Evolutionary conservation across 2,888 invertebrate genomes (phyloP).

Genomic region (Limnephilus rhombicus): DNA sequence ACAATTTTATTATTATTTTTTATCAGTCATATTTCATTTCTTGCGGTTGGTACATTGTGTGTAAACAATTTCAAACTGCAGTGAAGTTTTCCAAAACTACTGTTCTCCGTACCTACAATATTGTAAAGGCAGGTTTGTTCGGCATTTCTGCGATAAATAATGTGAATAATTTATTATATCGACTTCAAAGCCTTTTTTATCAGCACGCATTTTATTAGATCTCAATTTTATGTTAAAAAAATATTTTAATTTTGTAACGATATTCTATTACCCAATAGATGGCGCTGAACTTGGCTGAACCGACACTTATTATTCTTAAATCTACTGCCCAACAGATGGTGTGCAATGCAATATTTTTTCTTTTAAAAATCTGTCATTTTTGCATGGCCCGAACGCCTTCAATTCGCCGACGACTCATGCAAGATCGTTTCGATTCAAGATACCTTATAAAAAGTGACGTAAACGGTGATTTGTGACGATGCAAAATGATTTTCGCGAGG

Average conservation of each 20-base stretch:
- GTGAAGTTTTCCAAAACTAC: not conserved
- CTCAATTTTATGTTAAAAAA: not conserved
- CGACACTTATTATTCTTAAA: not conserved
- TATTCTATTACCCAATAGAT: not conserved
- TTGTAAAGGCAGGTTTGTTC: too few relatives aligned
- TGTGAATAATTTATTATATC: not conserved
- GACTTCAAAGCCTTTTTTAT: not conserved
- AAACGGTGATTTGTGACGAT: too few relatives aligned
- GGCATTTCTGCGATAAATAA: not conserved
- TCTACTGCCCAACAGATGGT: not conserved
- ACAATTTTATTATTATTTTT: constrained; percentile 26
- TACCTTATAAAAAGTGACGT: too few relatives aligned
- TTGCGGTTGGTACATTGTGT: not conserved
- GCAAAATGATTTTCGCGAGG: too few relatives aligned
- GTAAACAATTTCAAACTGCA: constrained; percentile 33
- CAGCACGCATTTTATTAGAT: not conserved
- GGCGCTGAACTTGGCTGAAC: not conserved
- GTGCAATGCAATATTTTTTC: not conserved
- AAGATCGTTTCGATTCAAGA: not conserved
- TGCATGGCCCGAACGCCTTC: not conserved
- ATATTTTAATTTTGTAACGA: too few relatives aligned
- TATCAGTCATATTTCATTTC: constrained; percentile 28
- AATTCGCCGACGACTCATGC: not conserved
- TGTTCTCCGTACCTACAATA: not conserved
- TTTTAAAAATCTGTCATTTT: not conserved